These are phyloP conservation scores for Holcopasites calliopsidis DNA, from an alignment of 1,140 invertebrate species.

Conservation along the genomic window DNA sequence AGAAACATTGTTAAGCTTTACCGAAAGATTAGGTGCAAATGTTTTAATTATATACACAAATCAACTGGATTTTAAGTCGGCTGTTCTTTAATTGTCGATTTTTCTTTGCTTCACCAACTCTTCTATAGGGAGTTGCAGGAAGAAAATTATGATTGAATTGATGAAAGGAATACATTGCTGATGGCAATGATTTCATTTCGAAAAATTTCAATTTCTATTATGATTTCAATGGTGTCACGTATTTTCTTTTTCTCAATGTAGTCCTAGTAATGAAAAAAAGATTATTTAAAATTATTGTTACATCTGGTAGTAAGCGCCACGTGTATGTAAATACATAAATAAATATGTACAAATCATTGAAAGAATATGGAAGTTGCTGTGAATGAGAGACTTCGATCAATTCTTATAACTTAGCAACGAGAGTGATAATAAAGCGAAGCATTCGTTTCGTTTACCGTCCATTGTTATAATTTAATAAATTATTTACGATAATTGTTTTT, in stretches of 20 bases:
- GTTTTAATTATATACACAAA: neutral
- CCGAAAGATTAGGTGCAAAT: neutral
- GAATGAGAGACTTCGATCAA: neutral
- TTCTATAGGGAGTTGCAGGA: conserved; percentile 57
- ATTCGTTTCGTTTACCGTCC: neutral
- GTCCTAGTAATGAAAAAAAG: too few relatives aligned
- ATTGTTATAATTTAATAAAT: conserved; percentile 27
- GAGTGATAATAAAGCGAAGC: neutral
- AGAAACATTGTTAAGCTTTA: neutral
- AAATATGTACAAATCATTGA: too few relatives aligned
- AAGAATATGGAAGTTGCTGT: too few relatives aligned
- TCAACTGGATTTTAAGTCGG: too few relatives aligned
- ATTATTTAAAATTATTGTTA: too few relatives aligned
- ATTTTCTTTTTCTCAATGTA: too few relatives aligned
- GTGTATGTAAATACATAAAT: too few relatives aligned
- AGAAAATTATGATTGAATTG: conserved; percentile 35
- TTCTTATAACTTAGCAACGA: neutral
- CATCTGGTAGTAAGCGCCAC: too few relatives aligned
- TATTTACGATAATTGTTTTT: conserved; percentile 35
- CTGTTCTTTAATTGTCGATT: too few relatives aligned
- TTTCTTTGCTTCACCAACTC: conserved; percentile 59
- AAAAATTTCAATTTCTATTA: neutral
- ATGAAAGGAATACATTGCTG: conserved; percentile 52
- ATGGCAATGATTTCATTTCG: conserved; percentile 54
- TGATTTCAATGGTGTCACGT: too few relatives aligned